Conservation (phyloP, 2,113 vertebrate species). For the Neotoma lepida region DNA sequence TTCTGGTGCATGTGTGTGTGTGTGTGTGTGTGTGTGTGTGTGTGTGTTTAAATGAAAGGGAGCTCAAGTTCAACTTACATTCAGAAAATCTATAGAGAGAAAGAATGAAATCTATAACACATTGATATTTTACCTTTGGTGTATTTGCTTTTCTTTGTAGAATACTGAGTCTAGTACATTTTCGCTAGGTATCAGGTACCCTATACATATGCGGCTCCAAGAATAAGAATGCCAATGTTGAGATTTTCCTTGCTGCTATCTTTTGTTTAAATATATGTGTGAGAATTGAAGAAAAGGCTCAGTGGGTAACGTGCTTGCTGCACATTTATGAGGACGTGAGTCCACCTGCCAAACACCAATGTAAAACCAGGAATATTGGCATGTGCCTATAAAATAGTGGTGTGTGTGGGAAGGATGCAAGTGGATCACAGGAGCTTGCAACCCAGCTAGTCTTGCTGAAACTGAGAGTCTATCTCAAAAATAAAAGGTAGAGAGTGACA, state of each 20-base stretch:
- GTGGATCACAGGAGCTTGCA: no score
- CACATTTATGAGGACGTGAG: neutral
- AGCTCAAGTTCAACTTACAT: neutral
- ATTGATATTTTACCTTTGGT: neutral
- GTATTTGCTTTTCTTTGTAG: neutral
- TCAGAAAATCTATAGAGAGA: neutral
- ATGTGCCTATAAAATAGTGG: neutral
- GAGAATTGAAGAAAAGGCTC: neutral
- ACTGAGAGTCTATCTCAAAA: neutral
- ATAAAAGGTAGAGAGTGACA: neutral
- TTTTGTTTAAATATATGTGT: neutral
- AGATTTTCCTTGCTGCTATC: neutral
- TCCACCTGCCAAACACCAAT: neutral
- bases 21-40: neutral
- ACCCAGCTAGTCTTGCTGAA: no score
- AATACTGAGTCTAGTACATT: neutral
- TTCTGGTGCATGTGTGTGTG: neutral
- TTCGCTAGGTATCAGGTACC: neutral
- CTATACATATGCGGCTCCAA: neutral
- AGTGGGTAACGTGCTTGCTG: neutral
- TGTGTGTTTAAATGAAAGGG: neutral
- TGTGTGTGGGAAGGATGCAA: accelerated
- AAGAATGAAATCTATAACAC: neutral
- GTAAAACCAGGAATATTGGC: neutral
- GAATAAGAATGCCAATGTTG: neutral